Conservation (phyloP, 2,797 vertebrate genomes). For the Syndactyla subalaris region DNA sequence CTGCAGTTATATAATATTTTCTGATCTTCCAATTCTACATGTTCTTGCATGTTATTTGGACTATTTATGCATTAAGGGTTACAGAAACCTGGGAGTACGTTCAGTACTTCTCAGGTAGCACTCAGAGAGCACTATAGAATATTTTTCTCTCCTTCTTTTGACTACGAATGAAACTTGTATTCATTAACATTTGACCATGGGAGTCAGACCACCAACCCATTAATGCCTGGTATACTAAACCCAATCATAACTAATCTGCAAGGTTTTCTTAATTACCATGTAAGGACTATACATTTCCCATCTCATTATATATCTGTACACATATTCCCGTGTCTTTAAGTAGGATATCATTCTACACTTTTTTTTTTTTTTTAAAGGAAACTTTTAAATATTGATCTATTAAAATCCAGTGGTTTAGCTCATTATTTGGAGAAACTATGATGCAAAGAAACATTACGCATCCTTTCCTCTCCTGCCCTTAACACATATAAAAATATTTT, state of each 20-base stretch:
- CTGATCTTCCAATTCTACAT: background rate
- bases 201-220: background rate
- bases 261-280: background rate
- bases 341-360: background rate
- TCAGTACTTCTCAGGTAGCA: background rate
- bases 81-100: background rate
- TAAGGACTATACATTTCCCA: background rate
- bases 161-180: background rate
- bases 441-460: slow-evolving; percentile 10
- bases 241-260: background rate
- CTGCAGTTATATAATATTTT: background rate
- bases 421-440: background rate
- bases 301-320: background rate
- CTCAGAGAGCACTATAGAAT: background rate
- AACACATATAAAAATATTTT: slow-evolving; percentile 20
- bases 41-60: background rate
- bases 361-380: background rate
- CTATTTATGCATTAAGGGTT: background rate
- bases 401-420: slow-evolving; percentile 31
- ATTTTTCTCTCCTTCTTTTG: background rate
- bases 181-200: background rate
- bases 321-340: background rate
- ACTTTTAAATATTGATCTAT: background rate
- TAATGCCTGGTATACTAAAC: background rate
- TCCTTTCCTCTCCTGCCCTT: background rate